These are phyloP conservation scores for Opisthograptis luteolata DNA, from an alignment of 2,888 invertebrate species.

Conservation along the genomic window DNA sequence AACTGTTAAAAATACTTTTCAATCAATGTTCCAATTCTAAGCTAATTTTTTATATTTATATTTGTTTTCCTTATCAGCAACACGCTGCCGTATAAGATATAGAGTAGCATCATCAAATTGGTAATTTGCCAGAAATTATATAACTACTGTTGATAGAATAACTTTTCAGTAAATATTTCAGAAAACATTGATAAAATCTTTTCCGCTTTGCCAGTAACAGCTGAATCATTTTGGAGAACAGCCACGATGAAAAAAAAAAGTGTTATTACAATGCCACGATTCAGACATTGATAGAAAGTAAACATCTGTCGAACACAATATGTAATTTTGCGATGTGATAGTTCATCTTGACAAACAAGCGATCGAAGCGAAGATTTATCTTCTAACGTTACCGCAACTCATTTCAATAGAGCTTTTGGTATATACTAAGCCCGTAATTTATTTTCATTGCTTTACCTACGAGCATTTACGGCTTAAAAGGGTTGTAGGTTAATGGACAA, in stretches of 20 bases:
- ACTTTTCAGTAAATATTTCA: constrained; percentile 15
- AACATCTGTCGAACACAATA: constrained; percentile 39
- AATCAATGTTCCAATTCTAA: too few relatives aligned
- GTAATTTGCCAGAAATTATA: constrained; percentile 1
- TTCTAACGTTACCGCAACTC: too few relatives aligned
- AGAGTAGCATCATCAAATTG: constrained; percentile 1
- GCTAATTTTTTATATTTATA: too few relatives aligned
- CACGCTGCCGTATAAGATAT: neutral
- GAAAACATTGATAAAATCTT: constrained; percentile 8
- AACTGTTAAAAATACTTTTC: too few relatives aligned
- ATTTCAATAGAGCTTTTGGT: too few relatives aligned
- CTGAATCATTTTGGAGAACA: constrained; percentile 40
- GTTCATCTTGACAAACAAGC: too few relatives aligned
- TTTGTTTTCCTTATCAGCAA: neutral
- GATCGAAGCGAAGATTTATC: too few relatives aligned
- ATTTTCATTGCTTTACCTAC: too few relatives aligned
- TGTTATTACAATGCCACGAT: constrained; percentile 36
- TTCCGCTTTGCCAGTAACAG: constrained; percentile 29
- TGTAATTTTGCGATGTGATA: too few relatives aligned
- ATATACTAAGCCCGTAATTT: too few relatives aligned
- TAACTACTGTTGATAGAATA: too few relatives aligned
- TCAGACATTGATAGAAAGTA: constrained; percentile 25
- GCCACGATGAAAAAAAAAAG: constrained; percentile 34
- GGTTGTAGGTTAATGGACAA: neutral
- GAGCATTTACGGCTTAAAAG: neutral